These are phyloP conservation scores for Idaea dimidiata DNA, from an alignment of 2,888 invertebrate species.

Conservation along the genomic window DNA sequence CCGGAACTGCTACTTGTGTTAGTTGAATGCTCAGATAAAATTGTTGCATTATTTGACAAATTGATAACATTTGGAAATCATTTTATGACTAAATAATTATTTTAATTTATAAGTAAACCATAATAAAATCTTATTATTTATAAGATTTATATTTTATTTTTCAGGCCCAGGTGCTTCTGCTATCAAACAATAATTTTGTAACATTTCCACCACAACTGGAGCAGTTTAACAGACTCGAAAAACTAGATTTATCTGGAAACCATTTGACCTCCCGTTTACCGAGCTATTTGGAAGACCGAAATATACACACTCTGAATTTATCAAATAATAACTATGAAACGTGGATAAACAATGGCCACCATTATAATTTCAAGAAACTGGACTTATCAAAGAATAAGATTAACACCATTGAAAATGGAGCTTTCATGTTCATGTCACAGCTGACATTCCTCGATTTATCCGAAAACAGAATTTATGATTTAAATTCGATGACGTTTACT, in stretches of 20 bases:
- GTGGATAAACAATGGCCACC: constrained; percentile 52
- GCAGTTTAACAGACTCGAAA: constrained; percentile 70
- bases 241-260: constrained; percentile 75
- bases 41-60: background rate
- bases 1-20: too few species aligned
- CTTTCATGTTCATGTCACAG: constrained; percentile 79
- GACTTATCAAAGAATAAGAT: constrained; percentile 86
- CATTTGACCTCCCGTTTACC: constrained; percentile 68
- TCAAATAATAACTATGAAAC: constrained; percentile 76
- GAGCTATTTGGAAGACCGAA: constrained; percentile 68
- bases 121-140: background rate
- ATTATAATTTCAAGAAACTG: constrained; percentile 72
- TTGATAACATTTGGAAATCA: background rate
- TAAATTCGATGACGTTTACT: constrained; percentile 80
- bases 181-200: constrained; percentile 83
- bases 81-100: background rate
- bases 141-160: constrained; percentile 24
- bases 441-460: constrained; percentile 84
- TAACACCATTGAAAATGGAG: constrained; percentile 77
- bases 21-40: background rate
- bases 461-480: constrained; percentile 82
- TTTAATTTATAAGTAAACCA: background rate
- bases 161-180: constrained; percentile 83
- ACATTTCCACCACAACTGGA: constrained; percentile 77
- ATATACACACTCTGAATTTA: constrained; percentile 77